phyloP scores from a whole-genome alignment of 1,140 invertebrate genomes.

The Acromyrmex echinatior region DNA sequence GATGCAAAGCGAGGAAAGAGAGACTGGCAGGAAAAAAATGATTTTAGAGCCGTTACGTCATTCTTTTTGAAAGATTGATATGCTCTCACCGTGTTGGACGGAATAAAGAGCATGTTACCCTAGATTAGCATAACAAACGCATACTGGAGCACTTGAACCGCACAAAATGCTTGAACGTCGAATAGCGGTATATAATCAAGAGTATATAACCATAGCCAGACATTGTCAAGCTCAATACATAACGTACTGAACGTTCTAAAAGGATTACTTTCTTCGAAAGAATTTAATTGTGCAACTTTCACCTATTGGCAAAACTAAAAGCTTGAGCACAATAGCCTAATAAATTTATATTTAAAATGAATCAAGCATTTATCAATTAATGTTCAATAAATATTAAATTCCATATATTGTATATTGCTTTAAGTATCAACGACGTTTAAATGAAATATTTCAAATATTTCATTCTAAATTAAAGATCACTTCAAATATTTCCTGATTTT shows the following conservation, averaged over 20 bases:
- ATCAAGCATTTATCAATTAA: neutral
- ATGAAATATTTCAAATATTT: neutral
- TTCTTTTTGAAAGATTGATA: slow-evolving; percentile 26
- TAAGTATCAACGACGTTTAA: neutral
- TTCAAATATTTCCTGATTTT: slow-evolving; percentile 1
- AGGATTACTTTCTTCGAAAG: neutral
- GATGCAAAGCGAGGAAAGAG: slow-evolving; percentile 10
- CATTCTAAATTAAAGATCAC: neutral
- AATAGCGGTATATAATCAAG: neutral
- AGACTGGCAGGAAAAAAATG: slow-evolving; percentile 45
- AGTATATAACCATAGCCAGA: neutral
- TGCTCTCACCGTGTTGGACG: slow-evolving; percentile 27
- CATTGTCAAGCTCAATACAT: neutral
- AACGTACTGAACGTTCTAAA: neutral
- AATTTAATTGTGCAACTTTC: neutral
- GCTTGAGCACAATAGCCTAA: neutral
- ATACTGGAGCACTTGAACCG: slow-evolving; percentile 25
- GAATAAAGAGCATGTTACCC: slow-evolving; percentile 8
- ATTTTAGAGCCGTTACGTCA: slow-evolving; percentile 51
- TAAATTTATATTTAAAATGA: neutral
- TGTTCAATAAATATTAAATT: neutral
- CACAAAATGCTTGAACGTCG: neutral
- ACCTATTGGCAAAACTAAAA: neutral
- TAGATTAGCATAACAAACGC: slow-evolving; percentile 58
- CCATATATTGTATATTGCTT: neutral